Percentiles rank a stretch among this genome's conserved stretches.
Conservation (phyloP, 2,888 invertebrate genomes). For the Drosophila meridiana region DNA sequence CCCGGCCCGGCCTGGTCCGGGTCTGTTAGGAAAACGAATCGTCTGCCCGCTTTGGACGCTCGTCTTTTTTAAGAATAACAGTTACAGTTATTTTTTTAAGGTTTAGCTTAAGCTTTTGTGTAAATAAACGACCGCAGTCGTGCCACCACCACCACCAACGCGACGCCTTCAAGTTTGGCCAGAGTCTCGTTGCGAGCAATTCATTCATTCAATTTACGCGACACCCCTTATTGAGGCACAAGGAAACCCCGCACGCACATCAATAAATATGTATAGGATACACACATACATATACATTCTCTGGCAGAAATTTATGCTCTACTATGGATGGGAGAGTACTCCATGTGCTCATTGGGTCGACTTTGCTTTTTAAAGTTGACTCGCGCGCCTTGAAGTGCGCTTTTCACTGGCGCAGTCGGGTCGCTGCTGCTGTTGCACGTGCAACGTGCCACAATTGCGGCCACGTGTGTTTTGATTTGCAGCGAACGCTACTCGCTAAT, state of each 20-base stretch:
- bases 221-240: conserved; percentile 71
- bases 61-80: conserved; percentile 76
- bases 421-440: conserved; percentile 76
- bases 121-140: conserved; percentile 80
- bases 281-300: conserved; percentile 16
- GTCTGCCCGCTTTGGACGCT: conserved; percentile 49
- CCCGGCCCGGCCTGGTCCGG: conserved; percentile 26
- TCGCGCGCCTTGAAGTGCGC: conserved; percentile 67
- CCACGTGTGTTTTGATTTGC: conserved; percentile 86
- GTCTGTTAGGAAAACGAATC: conserved; percentile 43
- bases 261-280: conserved; percentile 15
- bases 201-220: conserved; percentile 83
- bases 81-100: conserved; percentile 82
- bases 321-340: conserved; percentile 29
- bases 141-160: conserved; percentile 60
- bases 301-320: conserved; percentile 49
- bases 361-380: conserved; percentile 61
- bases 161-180: conserved; percentile 37
- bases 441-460: conserved; percentile 84
- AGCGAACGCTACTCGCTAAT: conserved; percentile 72
- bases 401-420: conserved; percentile 47
- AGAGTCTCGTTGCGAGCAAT: conserved; percentile 68
- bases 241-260: conserved; percentile 15
- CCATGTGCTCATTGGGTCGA: conserved; percentile 24
- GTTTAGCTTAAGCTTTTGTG: conserved; percentile 82